Conservation (phyloP, 2,113 vertebrate species). For the Rattus rattus region DNA sequence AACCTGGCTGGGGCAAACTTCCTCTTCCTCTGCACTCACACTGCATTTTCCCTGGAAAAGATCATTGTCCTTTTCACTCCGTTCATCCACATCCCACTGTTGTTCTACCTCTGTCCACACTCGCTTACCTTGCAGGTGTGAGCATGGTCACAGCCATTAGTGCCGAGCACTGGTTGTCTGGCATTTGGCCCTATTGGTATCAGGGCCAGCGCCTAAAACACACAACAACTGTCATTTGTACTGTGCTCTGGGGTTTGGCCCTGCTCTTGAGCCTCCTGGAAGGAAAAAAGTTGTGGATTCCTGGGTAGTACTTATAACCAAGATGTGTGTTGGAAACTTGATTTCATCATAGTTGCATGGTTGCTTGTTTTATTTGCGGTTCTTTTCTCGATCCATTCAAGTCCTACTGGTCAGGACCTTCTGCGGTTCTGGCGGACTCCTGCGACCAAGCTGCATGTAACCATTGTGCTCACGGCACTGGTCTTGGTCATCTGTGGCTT, state of each 20-base stretch:
- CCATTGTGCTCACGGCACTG: not conserved
- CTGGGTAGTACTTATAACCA: not conserved
- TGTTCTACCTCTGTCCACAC: rapidly evolving
- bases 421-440: not conserved
- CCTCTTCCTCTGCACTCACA: not conserved
- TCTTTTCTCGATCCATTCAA: not conserved
- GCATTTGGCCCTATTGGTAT: conserved; percentile 61
- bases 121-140: not conserved
- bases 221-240: not conserved
- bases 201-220: not conserved
- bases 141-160: conserved; percentile 24
- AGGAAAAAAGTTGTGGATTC: rapidly evolving
- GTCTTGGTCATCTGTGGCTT: not conserved
- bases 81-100: rapidly evolving
- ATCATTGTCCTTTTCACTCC: rapidly evolving
- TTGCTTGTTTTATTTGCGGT: not conserved
- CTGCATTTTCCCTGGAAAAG: rapidly evolving
- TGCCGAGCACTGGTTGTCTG: not conserved
- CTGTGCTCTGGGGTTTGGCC: conserved; percentile 26
- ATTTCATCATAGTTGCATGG: not conserved
- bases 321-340: not conserved
- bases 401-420: not conserved
- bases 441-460: not conserved
- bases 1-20: not conserved
- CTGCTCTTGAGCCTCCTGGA: not conserved